phyloP scores from a whole-genome alignment of 2,797 vertebrate species.

The Gadopsis bispinosus region DNA sequence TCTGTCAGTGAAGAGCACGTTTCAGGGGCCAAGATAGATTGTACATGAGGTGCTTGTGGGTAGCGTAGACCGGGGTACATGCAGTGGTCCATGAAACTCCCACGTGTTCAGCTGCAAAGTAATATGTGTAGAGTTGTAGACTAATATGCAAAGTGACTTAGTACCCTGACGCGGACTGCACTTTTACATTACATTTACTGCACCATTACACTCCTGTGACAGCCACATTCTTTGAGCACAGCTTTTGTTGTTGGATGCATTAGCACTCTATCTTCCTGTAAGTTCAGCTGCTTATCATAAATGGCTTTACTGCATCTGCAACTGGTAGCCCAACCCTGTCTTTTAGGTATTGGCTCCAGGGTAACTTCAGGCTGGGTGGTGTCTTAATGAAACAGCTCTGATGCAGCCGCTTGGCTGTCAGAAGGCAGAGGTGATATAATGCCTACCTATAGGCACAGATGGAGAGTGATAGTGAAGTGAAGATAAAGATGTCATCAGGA shows the following conservation, averaged over 20 bases:
- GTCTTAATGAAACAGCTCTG: slow-evolving; percentile 22
- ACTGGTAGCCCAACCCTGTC: slow-evolving; percentile 15
- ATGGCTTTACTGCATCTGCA: slow-evolving; percentile 21
- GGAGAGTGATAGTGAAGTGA: slow-evolving; percentile 40
- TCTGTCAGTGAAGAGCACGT: slow-evolving; percentile 12
- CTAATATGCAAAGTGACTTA: slow-evolving; percentile 54
- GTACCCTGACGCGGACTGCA: slow-evolving; percentile 15
- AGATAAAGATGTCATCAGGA: slow-evolving; percentile 50
- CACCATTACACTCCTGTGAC: slow-evolving; percentile 4
- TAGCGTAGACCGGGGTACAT: slow-evolving; percentile 24
- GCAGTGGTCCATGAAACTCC: slow-evolving; percentile 23
- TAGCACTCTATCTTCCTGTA: slow-evolving; percentile 4
- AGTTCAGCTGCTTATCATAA: slow-evolving; percentile 30
- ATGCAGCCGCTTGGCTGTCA: slow-evolving; percentile 27
- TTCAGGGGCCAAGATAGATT: slow-evolving; percentile 7
- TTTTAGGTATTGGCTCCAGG: slow-evolving; percentile 27
- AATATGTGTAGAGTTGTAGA: slow-evolving; percentile 52
- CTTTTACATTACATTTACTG: slow-evolving; percentile 36
- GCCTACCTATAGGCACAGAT: slow-evolving; percentile 42
- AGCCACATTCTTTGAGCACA: neutral
- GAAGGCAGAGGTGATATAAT: slow-evolving; percentile 25
- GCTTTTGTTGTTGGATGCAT: slow-evolving; percentile 30
- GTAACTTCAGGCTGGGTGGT: slow-evolving; percentile 15
- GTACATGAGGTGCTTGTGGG: slow-evolving; percentile 17
- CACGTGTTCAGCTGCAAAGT: slow-evolving; percentile 50